These are phyloP conservation scores for Coluber constrictor DNA, from an alignment of 2,797 vertebrate genomes.

Conservation along the genomic window DNA sequence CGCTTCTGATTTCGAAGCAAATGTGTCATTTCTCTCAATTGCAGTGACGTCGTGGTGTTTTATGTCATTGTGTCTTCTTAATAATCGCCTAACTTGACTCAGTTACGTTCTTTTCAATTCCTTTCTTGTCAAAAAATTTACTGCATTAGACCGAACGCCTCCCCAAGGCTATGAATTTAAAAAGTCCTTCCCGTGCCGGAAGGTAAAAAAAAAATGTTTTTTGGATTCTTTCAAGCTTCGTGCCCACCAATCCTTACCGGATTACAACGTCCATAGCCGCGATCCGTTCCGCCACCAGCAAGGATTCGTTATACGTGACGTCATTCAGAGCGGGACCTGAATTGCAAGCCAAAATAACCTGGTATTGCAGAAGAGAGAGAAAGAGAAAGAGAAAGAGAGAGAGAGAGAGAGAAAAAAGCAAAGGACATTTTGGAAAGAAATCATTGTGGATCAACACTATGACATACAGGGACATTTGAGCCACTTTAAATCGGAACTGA, in stretches of 20 bases:
- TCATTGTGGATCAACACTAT: not conserved
- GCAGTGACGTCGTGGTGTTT: too few relatives aligned
- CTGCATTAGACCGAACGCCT: too few relatives aligned
- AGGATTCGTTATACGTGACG: conserved; percentile 91
- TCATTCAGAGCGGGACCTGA: conserved; percentile 94
- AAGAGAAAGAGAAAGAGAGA: not conserved
- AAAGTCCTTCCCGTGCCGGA: not conserved
- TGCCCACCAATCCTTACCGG: conserved; percentile 75
- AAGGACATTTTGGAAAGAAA: not conserved
- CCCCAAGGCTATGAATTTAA: too few relatives aligned
- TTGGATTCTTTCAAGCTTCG: not conserved
- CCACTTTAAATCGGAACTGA: too few relatives aligned
- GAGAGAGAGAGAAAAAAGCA: not conserved
- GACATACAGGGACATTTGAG: not conserved
- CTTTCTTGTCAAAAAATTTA: not conserved
- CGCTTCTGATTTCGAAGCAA: not conserved
- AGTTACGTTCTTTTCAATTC: not conserved
- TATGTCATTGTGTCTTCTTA: not conserved
- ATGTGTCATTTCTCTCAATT: not conserved
- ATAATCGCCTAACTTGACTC: not conserved
- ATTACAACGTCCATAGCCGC: conserved; percentile 89
- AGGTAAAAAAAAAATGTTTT: not conserved
- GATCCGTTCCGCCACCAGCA: conserved; percentile 87
- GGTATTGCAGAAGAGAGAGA: not conserved
- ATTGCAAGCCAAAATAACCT: conserved; percentile 97